These are phyloP conservation scores for Caenorhabditis inopinata DNA, from an alignment of 1,140 invertebrate species.

Conservation along the genomic window DNA sequence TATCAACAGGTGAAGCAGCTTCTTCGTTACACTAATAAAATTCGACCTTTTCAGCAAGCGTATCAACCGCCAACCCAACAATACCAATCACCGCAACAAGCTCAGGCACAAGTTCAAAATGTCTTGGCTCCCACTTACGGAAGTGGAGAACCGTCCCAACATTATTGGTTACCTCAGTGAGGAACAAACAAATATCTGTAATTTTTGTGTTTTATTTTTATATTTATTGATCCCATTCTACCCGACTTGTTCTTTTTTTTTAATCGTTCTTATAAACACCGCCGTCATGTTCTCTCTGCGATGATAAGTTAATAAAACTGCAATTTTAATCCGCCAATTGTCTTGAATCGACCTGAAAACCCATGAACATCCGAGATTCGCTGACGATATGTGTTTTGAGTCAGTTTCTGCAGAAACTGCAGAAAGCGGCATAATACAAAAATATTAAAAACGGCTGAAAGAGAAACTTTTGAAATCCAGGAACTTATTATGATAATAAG, in stretches of 20 bases:
- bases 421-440: too few species aligned
- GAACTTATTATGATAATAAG: too few species aligned
- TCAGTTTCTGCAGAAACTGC: too few species aligned
- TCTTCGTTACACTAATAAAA: too few species aligned
- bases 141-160: not conserved
- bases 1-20: not conserved
- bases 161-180: not conserved
- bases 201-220: not conserved
- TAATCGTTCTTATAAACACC: not conserved
- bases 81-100: not conserved
- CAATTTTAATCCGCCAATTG: too few species aligned
- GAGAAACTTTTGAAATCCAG: too few species aligned
- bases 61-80: not conserved
- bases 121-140: not conserved
- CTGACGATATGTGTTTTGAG: too few species aligned
- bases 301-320: too few species aligned
- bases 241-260: not conserved
- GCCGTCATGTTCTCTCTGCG: too few species aligned
- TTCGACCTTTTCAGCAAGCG: not conserved
- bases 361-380: too few species aligned
- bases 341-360: too few species aligned
- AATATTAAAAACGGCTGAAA: too few species aligned
- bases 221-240: not conserved
- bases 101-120: not conserved
- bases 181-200: not conserved